These are phyloP conservation scores for Zaprionus lineosus DNA, from an alignment of 2,888 invertebrate genomes.

Conservation along the genomic window DNA sequence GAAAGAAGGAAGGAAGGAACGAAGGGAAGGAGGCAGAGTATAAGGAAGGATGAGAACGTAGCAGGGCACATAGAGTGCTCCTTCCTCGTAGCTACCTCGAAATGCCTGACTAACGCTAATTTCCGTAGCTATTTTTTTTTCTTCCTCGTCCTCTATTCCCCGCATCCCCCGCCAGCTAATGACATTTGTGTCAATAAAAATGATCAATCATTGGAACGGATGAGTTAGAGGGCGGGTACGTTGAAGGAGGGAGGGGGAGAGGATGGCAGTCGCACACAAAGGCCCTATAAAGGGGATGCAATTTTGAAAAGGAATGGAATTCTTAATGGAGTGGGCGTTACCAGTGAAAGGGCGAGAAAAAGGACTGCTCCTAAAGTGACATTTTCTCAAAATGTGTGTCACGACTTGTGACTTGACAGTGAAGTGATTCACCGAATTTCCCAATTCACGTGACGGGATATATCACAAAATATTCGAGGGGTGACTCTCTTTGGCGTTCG, in stretches of 20 bases:
- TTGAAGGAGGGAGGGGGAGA: not conserved
- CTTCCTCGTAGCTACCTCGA: constrained; percentile 28
- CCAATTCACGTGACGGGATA: not conserved
- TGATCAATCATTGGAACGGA: constrained; percentile 70
- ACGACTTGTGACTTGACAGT: constrained; percentile 13
- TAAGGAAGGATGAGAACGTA: too few relatives aligned
- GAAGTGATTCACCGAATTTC: constrained; percentile 15
- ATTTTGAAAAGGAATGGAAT: constrained; percentile 8
- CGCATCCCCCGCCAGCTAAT: constrained; percentile 31
- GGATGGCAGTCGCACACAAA: constrained; percentile 6
- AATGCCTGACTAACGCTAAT: constrained; percentile 59
- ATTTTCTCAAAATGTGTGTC: constrained; percentile 14
- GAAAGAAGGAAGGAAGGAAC: too few relatives aligned
- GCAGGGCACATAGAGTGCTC: constrained; percentile 10
- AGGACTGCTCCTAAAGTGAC: constrained; percentile 1
- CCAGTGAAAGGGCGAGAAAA: constrained; percentile 2
- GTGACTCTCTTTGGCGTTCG: constrained; percentile 4
- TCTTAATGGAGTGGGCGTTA: constrained; percentile 12
- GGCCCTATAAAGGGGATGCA: too few relatives aligned
- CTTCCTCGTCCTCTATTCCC: too few relatives aligned
- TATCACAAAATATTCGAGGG: constrained; percentile 33
- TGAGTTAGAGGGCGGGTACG: too few relatives aligned
- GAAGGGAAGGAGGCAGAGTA: too few relatives aligned
- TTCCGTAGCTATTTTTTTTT: constrained; percentile 41
- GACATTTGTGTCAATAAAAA: constrained; percentile 67